Evolutionary conservation across 2,797 vertebrate species (phyloP), one percentile per base, ranked within the genome.

Genomic region (Mergus octosetaceus): DNA sequence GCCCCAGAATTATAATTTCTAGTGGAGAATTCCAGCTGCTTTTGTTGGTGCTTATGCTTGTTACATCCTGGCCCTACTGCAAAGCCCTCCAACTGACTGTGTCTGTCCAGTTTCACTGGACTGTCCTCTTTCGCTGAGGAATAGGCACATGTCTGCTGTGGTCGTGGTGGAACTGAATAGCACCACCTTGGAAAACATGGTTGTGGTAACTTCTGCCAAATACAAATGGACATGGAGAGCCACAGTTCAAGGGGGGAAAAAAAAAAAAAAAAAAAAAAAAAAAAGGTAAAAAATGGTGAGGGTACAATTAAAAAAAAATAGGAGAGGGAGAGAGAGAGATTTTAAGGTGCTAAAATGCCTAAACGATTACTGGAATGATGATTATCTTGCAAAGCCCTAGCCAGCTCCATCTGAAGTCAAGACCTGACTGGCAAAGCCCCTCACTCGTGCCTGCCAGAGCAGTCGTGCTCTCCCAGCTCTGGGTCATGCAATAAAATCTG

Each of bases 181-280:
- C 72, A 60, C 22, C 34, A 4, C 2, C 13, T 36, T 38, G 76
- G 62, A 60, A 71, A 36, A 51, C 49, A 49, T 28, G 30, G 24
- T 12, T 30, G 34, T 9, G 10, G 54, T 9, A 34, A 54, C 30
- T 54, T n/a, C 54, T 76, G 58, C 19, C 56, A 66, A 45, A 61
- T 10, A 8, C n/a, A 49, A 51, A 22, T 1, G 28, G 58, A 41
- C 43, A 24, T 21, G 43, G 16, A 85, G 30, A 79, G 39, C 3
- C 14, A 16, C 13, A 0, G 1, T 4, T 22, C 10, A 28, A 58
- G 22, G 14, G 12, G 7, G 9, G 56, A 82, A 9, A 3, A 7
- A 30, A 58, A n/a, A 30, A 17, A 41, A 45, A 61, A 61, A n/a
- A n/a, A n/a, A n/a, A n/a, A n/a, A n/a, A n/a, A n/a, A n/a, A n/a